Percentiles rank a stretch among this genome's conserved stretches.
Conservation (phyloP, 1,140 invertebrate genomes). For the Episyrphus balteatus region DNA sequence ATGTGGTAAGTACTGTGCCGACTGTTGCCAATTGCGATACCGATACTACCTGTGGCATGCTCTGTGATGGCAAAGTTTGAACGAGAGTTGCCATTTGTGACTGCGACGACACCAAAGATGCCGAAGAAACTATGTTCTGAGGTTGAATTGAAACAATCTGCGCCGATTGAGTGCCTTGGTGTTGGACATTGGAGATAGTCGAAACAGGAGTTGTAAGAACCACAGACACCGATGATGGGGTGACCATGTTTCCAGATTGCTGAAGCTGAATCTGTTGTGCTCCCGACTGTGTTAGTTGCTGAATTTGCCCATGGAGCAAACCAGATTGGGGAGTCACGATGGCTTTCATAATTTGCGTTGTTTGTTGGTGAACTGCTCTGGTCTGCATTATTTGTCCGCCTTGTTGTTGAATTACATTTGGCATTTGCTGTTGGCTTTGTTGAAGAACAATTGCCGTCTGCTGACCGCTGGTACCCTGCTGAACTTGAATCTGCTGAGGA, state of each 20-base stretch:
- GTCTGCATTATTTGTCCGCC: not conserved
- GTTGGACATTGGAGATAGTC: constrained; percentile 19
- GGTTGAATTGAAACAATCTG: constrained; percentile 36
- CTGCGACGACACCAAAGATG: constrained; percentile 8
- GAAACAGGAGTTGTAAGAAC: constrained; percentile 32
- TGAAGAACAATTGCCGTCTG: constrained; percentile 25
- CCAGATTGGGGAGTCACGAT: constrained; percentile 24
- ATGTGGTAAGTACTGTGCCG: constrained; percentile 26
- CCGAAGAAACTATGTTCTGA: constrained; percentile 26
- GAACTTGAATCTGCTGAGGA: constrained; percentile 19
- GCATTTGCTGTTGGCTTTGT: constrained; percentile 9
- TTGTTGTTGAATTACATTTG: not conserved
- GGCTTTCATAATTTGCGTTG: constrained; percentile 31
- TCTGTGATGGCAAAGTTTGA: constrained; percentile 22
- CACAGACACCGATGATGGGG: constrained; percentile 25
- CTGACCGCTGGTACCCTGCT: constrained; percentile 3
- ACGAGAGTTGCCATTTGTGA: constrained; percentile 30
- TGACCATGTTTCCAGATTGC: constrained; percentile 11
- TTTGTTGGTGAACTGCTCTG: constrained; percentile 13
- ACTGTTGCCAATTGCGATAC: constrained; percentile 27
- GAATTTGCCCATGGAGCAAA: constrained; percentile 22
- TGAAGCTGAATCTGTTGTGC: constrained; percentile 11
- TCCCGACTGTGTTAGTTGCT: constrained; percentile 22
- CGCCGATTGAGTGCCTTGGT: constrained; percentile 19
- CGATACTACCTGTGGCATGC: constrained; percentile 31